Percentiles rank a stretch among this genome's conserved stretches.
Evolutionary conservation across 2,113 vertebrate species (phyloP).

Genomic region (Dasypus novemcinctus): DNA sequence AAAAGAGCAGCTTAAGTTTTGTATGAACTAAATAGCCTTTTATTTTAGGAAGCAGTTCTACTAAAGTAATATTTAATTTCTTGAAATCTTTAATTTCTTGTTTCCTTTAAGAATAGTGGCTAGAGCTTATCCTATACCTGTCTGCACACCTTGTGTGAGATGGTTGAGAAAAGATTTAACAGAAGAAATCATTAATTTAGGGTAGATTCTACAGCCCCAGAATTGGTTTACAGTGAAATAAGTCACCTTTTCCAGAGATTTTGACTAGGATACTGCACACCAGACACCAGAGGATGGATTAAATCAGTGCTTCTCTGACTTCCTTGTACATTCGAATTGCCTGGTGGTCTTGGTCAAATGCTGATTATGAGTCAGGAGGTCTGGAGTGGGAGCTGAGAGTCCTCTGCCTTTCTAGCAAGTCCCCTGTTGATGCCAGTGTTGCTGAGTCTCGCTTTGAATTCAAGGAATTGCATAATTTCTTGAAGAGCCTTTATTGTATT

Average conservation of each 20-base stretch:
- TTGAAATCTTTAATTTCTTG: background rate
- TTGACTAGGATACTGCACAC: background rate
- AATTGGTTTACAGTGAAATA: conserved; percentile 22
- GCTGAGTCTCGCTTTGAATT: background rate
- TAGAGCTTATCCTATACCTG: background rate
- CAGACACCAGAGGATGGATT: background rate
- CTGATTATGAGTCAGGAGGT: background rate
- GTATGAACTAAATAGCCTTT: background rate
- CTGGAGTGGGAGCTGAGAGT: background rate
- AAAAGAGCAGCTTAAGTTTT: background rate
- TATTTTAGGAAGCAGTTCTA: background rate
- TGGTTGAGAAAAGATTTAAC: background rate
- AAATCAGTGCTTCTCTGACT: background rate
- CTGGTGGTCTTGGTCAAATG: background rate
- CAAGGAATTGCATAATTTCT: background rate
- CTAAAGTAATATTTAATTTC: background rate
- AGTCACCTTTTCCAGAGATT: conserved; percentile 48
- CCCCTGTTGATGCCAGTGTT: background rate
- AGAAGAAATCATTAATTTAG: conserved; percentile 11
- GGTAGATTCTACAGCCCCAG: background rate
- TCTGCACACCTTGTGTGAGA: background rate
- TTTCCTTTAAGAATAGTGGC: background rate
- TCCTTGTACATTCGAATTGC: background rate
- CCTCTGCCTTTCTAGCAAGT: background rate
- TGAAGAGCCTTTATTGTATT: background rate